Conservation (phyloP, 2,888 invertebrate genomes). For the Drosophila incognita region DNA sequence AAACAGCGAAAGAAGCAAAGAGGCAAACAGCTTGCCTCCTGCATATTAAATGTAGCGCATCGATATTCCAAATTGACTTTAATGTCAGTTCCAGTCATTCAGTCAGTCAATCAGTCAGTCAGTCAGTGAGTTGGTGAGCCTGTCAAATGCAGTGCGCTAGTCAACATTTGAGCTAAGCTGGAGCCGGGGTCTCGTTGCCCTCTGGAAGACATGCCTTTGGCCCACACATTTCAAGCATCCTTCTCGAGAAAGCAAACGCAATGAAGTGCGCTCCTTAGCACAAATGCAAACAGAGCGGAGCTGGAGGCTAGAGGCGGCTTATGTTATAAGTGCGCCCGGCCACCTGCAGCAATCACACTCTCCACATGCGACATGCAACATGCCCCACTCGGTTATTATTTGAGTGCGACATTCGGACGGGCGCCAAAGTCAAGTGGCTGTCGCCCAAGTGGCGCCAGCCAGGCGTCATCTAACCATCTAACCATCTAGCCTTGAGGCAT, state of each 20-base stretch:
- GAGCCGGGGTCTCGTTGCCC: conserved; percentile 24
- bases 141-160: conserved; percentile 41
- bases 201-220: conserved; percentile 52
- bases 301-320: conserved; percentile 15
- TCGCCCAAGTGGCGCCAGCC: conserved; percentile 31
- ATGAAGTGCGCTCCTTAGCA: conserved; percentile 53
- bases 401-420: conserved; percentile 15
- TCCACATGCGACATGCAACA: neutral
- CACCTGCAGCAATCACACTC: conserved; percentile 20
- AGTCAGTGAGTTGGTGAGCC: neutral
- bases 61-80: conserved; percentile 42
- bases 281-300: conserved; percentile 56
- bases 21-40: conserved; percentile 6
- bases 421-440: conserved; percentile 49
- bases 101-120: conserved; percentile 9
- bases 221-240: conserved; percentile 57
- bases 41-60: conserved; percentile 53
- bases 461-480: conserved; percentile 8
- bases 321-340: conserved; percentile 5
- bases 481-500: neutral
- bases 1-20: neutral
- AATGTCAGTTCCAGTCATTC: conserved; percentile 32
- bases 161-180: conserved; percentile 52
- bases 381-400: neutral
- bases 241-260: conserved; percentile 55